phyloP scores from a whole-genome alignment of 2,113 vertebrate genomes.

The Rhinoptilus africanus region DNA sequence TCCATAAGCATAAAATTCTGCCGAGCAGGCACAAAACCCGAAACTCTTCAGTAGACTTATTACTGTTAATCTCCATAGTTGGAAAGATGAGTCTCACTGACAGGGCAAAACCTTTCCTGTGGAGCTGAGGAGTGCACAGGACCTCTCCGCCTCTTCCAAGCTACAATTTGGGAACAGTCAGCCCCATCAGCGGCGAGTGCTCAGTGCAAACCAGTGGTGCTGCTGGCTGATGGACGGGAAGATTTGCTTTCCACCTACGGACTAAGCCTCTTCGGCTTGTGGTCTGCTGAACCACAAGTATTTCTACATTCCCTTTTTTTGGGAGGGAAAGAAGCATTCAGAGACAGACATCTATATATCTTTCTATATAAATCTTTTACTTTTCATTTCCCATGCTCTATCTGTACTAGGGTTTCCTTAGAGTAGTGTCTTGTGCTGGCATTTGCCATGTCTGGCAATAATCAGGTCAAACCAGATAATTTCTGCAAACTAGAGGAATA shows the following conservation, averaged over 20 bases:
- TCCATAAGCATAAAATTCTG: neutral
- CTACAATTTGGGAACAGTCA: neutral
- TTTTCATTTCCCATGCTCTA: neutral
- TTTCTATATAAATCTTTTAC: no score
- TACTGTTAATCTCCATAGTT: neutral
- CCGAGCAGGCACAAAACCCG: neutral
- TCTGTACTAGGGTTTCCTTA: neutral
- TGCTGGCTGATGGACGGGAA: neutral
- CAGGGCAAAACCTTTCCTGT: neutral
- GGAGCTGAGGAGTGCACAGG: neutral
- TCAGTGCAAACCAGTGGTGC: accelerated
- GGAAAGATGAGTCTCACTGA: neutral
- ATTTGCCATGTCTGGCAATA: neutral
- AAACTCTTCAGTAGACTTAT: neutral
- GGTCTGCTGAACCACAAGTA: neutral
- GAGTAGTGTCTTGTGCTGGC: neutral
- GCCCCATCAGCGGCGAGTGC: neutral
- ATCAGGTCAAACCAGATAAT: neutral
- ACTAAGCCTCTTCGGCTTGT: neutral
- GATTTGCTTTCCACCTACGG: neutral
- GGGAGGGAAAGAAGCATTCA: neutral
- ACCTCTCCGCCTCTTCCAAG: neutral
- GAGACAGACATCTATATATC: neutral
- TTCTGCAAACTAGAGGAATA: neutral
- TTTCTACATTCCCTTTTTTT: neutral